Evolutionary conservation across 1,140 invertebrate species (phyloP), one percentile per base, ranked within the genome.

Genomic region (Globodera rostochiensis): DNA sequence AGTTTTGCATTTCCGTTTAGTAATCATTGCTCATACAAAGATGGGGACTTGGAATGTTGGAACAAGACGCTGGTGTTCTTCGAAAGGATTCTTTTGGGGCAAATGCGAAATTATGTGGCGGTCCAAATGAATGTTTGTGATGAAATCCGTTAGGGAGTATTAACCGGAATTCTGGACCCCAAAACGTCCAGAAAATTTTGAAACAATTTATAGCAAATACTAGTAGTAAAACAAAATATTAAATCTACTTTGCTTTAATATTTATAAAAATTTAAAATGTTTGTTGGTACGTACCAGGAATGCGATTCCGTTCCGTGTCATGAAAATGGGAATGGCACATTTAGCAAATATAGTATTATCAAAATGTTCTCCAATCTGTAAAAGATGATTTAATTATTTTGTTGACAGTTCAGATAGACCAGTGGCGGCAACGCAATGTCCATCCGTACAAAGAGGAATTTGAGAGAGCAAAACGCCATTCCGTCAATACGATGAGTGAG

Each of bases 61-160:
- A 87, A 86, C 46, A 86, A 64, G 19, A 87, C 82, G 6, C 53
- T 88, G 11, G 19, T 53, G 45, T 87, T 85, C 64, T 87, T 88
- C 66, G 86, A 87, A 67, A 57, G 64, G 11, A 47, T 86, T 74
- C 74, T 87, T 9, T 73, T 87, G 13, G 85, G 80, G 19, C 86
- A 87, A 77, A 86, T 87, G 85, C 50, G 87, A 49, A 81, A 87
- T 74, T 87, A 87, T 77, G 77, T 87, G 46, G 80, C 87, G 15
- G 85, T 88, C 2, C 85, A 87, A 67, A 87, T 87, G 60, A 87
- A 87, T 73, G 77, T 78, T 47, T 60, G n/a, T 64, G n/a, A 36
- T 36, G 36, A 36, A 3, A 36, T 36, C 36, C 2, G 36, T 36
- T 36, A 36, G 36, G 36, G 36, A 36, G 36, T 36, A 36, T 36